Conservation (phyloP, 2,113 vertebrate genomes). For the Halichoerus grypus region DNA sequence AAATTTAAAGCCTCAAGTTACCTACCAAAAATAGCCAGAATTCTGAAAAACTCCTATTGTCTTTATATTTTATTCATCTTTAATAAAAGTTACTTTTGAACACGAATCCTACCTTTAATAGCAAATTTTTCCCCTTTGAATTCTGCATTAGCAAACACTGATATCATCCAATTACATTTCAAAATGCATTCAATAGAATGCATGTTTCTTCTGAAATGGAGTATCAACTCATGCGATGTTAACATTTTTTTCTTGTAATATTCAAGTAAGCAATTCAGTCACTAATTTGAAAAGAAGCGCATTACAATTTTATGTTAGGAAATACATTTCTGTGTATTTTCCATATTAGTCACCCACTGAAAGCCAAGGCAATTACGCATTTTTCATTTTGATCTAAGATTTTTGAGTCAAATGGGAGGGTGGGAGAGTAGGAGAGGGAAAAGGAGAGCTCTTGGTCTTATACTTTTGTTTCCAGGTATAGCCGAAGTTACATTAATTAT, state of each 20-base stretch:
- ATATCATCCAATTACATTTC: slow-evolving; percentile 4
- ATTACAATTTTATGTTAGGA: neutral
- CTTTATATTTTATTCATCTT: slow-evolving; percentile 27
- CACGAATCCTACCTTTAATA: neutral
- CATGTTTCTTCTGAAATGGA: slow-evolving; percentile 49
- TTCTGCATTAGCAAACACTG: slow-evolving; percentile 32
- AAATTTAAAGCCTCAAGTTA: slow-evolving; percentile 41
- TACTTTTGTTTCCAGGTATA: neutral
- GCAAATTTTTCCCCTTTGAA: neutral
- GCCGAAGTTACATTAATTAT: neutral
- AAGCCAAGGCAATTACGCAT: slow-evolving; percentile 14
- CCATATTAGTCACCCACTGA: neutral
- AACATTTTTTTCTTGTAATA: slow-evolving; percentile 16
- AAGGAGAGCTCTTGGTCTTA: neutral
- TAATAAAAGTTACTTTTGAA: slow-evolving; percentile 53
- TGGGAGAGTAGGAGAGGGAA: neutral
- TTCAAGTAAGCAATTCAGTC: neutral
- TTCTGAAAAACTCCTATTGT: slow-evolving; percentile 5
- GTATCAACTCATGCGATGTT: slow-evolving; percentile 13
- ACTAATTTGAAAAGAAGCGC: slow-evolving; percentile 20
- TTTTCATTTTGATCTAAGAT: slow-evolving; percentile 56
- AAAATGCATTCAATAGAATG: slow-evolving; percentile 37
- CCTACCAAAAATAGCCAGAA: slow-evolving; percentile 14
- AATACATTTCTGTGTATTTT: slow-evolving; percentile 19
- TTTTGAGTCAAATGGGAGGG: neutral